Evolutionary conservation across 1,140 invertebrate species (phyloP).

Genomic region (Drosophila oshimai): DNA sequence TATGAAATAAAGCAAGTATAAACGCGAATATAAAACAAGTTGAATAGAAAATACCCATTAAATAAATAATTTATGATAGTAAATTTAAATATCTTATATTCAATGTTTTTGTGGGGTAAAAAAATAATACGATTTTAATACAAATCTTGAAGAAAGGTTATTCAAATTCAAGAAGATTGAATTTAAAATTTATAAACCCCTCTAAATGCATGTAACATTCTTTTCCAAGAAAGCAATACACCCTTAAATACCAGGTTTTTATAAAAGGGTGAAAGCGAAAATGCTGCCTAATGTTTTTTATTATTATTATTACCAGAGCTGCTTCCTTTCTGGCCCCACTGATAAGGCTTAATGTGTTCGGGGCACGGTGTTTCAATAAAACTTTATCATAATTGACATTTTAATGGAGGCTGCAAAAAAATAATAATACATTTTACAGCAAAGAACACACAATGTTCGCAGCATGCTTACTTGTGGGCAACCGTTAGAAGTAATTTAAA

Average conservation of each 20-base stretch:
- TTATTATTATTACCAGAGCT: slow-evolving; percentile 67
- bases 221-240: not conserved
- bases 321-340: slow-evolving; percentile 40
- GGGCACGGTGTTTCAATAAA: slow-evolving; percentile 73
- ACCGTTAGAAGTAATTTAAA: slow-evolving; percentile 56
- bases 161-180: too few relatives aligned
- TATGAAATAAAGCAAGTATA: slow-evolving; percentile 5
- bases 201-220: not conserved
- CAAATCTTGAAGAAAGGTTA: not conserved
- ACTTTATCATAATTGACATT: slow-evolving; percentile 81
- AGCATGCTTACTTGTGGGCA: slow-evolving; percentile 28
- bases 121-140: too few relatives aligned
- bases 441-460: slow-evolving; percentile 13
- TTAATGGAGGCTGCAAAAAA: slow-evolving; percentile 62
- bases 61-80: not conserved
- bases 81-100: not conserved
- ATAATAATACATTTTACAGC: slow-evolving; percentile 10
- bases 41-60: not conserved
- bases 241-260: slow-evolving; percentile 17
- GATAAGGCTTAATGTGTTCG: slow-evolving; percentile 70
- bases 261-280: slow-evolving; percentile 68
- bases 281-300: slow-evolving; percentile 71
- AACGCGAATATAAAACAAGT: too few relatives aligned
- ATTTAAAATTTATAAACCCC: slow-evolving; percentile 14
- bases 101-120: too few relatives aligned